Evolutionary conservation across 2,797 vertebrate species (phyloP), one percentile per base, ranked within the genome.

Genomic region (Syngnathus acus): DNA sequence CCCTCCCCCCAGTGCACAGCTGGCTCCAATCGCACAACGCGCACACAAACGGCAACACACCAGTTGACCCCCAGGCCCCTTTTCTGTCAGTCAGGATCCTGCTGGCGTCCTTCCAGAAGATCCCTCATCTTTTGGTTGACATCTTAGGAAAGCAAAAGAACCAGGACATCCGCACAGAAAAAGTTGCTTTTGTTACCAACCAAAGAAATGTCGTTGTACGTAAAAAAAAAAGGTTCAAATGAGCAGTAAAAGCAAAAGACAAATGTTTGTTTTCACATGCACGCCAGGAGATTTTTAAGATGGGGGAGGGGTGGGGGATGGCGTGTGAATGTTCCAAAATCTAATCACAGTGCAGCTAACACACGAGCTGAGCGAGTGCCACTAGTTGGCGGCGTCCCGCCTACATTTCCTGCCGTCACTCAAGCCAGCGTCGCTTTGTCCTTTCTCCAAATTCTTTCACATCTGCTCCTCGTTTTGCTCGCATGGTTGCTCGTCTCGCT

Each of bases 401-500:
- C 21, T 74, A 78, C 79, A 76, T 78, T 78, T 83, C 85, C 77
- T 80, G 78, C 81, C 60, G 62, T 77, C 77, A 65, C 40, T 79
- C 77, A 74, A 17, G n/a, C 69, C 72, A 77, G 64, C 5, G 43
- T 64, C 59, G 47, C 64, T 66, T 40, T 37, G 54, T 68, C 71
- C 70, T 67, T 77, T 59, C 78, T 55, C n/a, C 40, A 32, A 5
- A 37, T 67, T 1, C 6, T 45, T 21, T 67, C 72, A 65, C 82
- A 87, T 84, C 78, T 89, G 84, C 75, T 78, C 72, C 74, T 83
- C 72, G 82, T 87, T 85, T 84, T 69, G 66, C 66, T 32, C 67
- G 3, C 26, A 17, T 8, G 17, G 11, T 60, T 19, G 17, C 37
- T 59, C 16, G 17, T 59, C 17, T 59, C 37, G 13, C 10, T 39